Base-by-base conservation (phyloP, 2,113 vertebrate genomes). In the Menidia beryllina region DNA sequence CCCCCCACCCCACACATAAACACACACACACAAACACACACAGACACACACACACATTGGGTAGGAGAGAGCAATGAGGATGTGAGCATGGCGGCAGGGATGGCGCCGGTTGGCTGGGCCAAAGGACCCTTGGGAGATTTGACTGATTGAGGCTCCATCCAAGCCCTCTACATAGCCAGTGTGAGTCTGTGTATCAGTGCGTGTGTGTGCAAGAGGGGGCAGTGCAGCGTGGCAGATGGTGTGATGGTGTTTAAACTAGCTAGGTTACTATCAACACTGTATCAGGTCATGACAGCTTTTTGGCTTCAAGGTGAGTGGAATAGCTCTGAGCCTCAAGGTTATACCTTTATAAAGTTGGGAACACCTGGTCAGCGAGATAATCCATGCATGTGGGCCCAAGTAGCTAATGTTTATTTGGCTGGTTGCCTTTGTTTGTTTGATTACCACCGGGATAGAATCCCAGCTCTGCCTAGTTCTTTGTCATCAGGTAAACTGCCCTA, bases 101-200 rank as follows among this genome's bases (percentile, higher is more conserved):
- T 85, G 79, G 82, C 53, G 66, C 65, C 51, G 41, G 39, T 25
- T 78, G 76, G 79, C 84, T 77, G 23, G 70, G 53, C 77, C 67
- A 62, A 57, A 77, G 75, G 62, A 79, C 87, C 71, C 79, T 6
- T 57, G 86, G 84, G 88, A 90, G 34, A 54, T 25, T 72, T 84
- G 86, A 85, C 83, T 83, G 79, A 86, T 86, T 79, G 74, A 81
- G 66, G 62, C 72, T 82, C 69, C 78, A 72, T 85, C 61, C 70
- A 52, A 73, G 41, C 72, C 56, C 78, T 71, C 77, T 85, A 47
- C 26, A 49, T 63, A 26, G 58, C 19, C 11, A 47, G 15, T 62
- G 17, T 65, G 41, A 56, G 41, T 64, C 47, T 59, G 64, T 26
- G 39, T 34, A 34, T 34, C 30, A 8, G 30, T 48, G 54, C 41